Base-by-base conservation (phyloP, 92 coral and sea anemone genomes). In the Palythoa grandis region DNA sequence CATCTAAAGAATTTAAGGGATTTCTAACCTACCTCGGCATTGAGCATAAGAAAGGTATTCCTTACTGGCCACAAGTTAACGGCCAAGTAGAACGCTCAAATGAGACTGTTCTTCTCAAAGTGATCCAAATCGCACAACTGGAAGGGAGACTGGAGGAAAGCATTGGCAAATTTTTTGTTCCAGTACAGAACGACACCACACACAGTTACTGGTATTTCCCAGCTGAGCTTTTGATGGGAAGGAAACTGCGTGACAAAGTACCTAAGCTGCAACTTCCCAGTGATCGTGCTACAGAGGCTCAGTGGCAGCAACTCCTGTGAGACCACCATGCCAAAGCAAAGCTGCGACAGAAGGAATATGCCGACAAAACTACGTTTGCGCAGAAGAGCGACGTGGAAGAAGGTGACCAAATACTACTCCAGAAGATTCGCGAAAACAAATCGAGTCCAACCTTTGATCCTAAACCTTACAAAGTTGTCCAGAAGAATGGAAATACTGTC, bases 61-160 rank as follows among this genome's bases (percentile, higher is more conserved):
- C n/a, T n/a, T n/a, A n/a, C n/a, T n/a, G n/a, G n/a, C n/a, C n/a
- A n/a, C n/a, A n/a, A n/a, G n/a, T n/a, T n/a, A n/a, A n/a, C n/a
- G n/a, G n/a, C n/a, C n/a, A n/a, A n/a, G n/a, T n/a, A n/a, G n/a
- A n/a, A n/a, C n/a, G n/a, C n/a, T n/a, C n/a, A n/a, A n/a, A 88
- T 69, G 53, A 85, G 78, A 91, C 89, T 13, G 69, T 88, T 19
- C 88, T 91, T n/a, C n/a, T n/a, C 23, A 88, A 91, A 72, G 72
- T 53, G 15, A 82, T 88, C 20, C 72, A 85, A 79, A 88, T 91
- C 16, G 89, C 92, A 14, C 43, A 74, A 6, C 23, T 91, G 40
- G 79, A 91, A 52, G 94, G 92, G 11, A 91, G 83, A 76, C 23
- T 91, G 92, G 92, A 88, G 79, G 11, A 76, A 23, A n/a, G 90